Conservation (phyloP, 30 jellyfish, hydroid and myxozoan species). For the Cassiopea xamachana region DNA sequence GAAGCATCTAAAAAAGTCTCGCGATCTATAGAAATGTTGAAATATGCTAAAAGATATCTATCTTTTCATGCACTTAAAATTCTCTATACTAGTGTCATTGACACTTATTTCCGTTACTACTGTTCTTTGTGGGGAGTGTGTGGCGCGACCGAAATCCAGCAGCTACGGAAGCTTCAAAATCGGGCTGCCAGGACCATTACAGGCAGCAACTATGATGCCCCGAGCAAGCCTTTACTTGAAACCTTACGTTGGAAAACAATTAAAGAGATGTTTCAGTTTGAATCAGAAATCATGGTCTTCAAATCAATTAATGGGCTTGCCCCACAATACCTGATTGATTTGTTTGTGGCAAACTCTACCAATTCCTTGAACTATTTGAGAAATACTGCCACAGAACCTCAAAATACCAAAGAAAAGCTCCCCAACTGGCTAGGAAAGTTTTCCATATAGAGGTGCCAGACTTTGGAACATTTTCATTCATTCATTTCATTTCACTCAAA, state of each 20-base stretch:
- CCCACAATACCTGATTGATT: constrained; percentile 15
- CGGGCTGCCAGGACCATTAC: constrained; percentile 5
- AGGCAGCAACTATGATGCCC: constrained; percentile 17
- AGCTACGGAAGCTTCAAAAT: not conserved
- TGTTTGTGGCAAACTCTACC: constrained; percentile 13
- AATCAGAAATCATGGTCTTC: not conserved
- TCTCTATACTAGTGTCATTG: constrained; percentile 19
- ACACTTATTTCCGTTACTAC: constrained; percentile 10
- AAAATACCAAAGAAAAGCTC: constrained; percentile 6
- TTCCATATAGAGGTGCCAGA: constrained; percentile 13
- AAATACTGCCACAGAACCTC: constrained; percentile 23
- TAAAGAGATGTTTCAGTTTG: constrained; percentile 11
- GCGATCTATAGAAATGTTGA: constrained; percentile 22
- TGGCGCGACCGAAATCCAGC: not conserved
- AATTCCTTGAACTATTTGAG: not conserved
- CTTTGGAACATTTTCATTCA: too few relatives aligned
- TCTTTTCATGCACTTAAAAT: constrained; percentile 15
- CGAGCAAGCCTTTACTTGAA: constrained; percentile 17
- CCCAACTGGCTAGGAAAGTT: constrained; percentile 7
- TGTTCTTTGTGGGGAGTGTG: constrained; percentile 15
- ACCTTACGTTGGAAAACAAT: not conserved
- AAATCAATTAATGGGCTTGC: not conserved
- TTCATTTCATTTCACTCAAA: too few relatives aligned
- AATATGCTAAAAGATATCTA: constrained; percentile 38
- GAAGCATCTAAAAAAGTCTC: constrained; percentile 1